A percentile compares a stretch with the other conserved stretches of the same genome.
These are phyloP conservation scores for Dasysyrphus albostriatus DNA, from an alignment of 2,888 invertebrate genomes.

Conservation along the genomic window DNA sequence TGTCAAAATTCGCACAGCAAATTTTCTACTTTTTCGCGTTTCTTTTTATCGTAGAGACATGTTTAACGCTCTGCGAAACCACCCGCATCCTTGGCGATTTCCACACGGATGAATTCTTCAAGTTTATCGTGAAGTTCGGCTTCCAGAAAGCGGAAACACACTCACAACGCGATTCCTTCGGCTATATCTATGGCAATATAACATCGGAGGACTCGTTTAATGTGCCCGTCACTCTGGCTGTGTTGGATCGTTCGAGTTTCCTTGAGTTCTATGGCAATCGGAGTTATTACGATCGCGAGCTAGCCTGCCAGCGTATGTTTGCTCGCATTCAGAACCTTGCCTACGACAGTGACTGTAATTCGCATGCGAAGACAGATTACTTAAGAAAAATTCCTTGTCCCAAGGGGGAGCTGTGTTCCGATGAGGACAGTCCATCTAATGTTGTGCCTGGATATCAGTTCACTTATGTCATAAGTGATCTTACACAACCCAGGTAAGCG, in stretches of 20 bases:
- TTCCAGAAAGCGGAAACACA: conserved; percentile 97
- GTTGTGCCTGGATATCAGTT: conserved; percentile 96
- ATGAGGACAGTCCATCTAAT: conserved; percentile 93
- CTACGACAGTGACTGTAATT: conserved; percentile 92
- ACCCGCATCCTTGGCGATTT: conserved; percentile 88
- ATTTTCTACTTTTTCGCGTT: conserved; percentile 69
- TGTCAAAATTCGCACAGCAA: conserved; percentile 70
- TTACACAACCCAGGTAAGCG: conserved; percentile 93
- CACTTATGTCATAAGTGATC: conserved; percentile 96
- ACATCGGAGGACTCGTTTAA: conserved; percentile 89
- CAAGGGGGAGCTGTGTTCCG: conserved; percentile 89
- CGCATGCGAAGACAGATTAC: conserved; percentile 86
- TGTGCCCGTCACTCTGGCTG: conserved; percentile 92
- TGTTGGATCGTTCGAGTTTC: conserved; percentile 94
- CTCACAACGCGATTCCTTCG: conserved; percentile 93
- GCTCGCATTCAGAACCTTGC: conserved; percentile 91
- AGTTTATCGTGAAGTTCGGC: conserved; percentile 97
- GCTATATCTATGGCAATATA: conserved; percentile 98
- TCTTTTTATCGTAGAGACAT: conserved; percentile 59
- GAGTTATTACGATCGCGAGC: conserved; percentile 86
- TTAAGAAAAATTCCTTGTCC: conserved; percentile 94
- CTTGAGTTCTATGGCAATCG: conserved; percentile 95
- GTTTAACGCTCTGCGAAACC: conserved; percentile 74
- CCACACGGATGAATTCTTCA: conserved; percentile 91
- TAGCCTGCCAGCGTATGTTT: conserved; percentile 95